Base-by-base conservation (phyloP, 92 coral and sea anemone species). In the Galaxea fascicularis region DNA sequence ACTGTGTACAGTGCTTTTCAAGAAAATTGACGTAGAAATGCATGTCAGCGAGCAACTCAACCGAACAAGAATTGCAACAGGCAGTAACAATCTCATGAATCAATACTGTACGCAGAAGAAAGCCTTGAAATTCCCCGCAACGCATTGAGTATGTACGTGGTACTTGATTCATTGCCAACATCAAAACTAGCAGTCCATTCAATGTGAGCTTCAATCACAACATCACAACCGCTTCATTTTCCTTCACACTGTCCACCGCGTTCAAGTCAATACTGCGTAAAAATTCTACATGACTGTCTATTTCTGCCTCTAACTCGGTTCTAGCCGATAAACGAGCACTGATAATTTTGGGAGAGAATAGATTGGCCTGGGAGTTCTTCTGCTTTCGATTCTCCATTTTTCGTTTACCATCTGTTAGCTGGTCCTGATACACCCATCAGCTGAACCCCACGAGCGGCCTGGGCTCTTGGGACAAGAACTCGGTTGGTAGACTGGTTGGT, bases 101-200 rank as follows among this genome's bases (percentile, higher is more conserved):
- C 30, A 73, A 47, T 22, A 73, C 78, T 22, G 63, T 41, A 71
- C 56, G 59, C 29, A 71, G 3, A 71, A 57, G 76, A 2, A 71
- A 71, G 79, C 79, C 24, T 8, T 74, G 20, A 14, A 52, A 74
- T 51, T 74, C 79, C 24, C 27, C 24, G 44, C 79, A 74, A 51
- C 22, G 45, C 65, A 74, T 74, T 24, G 79, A 22, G 64, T 51
- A 74, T 3, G 79, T 26, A 53, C 41, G 15, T 51, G 79, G 79
- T 9, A 74, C 64, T 16, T 74, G 79, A 53, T 27, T 52, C 39
- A 74, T 74, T 17, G 79, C 79, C 64, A 25, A 74, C 64, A 51
- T 74, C 47, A 52, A 74, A 12, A 74, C 64, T 26, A 4, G 52
- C 35, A 74, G 79, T 22, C 63, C 79, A 25, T 74, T 51, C 46